Evolutionary conservation across 2,113 vertebrate genomes (phyloP), one percentile per base, ranked within the genome.

Genomic region (Rhinolophus sinicus): DNA sequence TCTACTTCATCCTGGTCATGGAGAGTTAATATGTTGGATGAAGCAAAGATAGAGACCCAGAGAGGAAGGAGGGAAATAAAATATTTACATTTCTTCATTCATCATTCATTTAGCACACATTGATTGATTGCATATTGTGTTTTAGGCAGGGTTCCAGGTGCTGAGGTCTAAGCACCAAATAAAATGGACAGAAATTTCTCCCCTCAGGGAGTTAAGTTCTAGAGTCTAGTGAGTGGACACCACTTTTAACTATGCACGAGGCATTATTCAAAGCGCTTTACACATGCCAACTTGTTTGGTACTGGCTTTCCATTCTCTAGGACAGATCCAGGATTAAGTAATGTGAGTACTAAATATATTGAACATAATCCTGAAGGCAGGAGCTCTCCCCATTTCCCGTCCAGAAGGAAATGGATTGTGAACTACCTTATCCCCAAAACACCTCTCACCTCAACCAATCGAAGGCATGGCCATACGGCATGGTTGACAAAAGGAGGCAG

Each of bases 31-130:
- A 72, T 40, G 5, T 70, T 90, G 47, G 24, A 72, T 77, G 64
- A 75, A 94, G 18, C 7, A 88, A n/a, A 35, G 44, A 58, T 30
- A 62, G 67, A 82, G 60, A 69, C 30, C 40, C 30, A 56, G 35
- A 58, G 21, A 58, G 11, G 21, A 72, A 52, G 69, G 54, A 78
- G 13, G 28, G 10, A 88, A 56, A 73, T 64, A 54, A 67, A 84
- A 88, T 78, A 95, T 67, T 84, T 72, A 64, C 28, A 26, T 73
- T 52, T 65, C 58, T 50, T 44, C 16, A 65, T 26, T 44, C 47
- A 78, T 70, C n/a, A 70, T 95, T 70, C 13, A 87, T 50, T 96
- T 93, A 94, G 69, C 35, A n/a, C n/a, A 60, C 30, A 88, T 14
- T 40, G 52, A 77, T 33, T 70, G 67, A 88, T 70, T 52, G 44